A percentile compares a stretch with the other conserved stretches of the same genome.
These are phyloP conservation scores for Daktulosphaira vitifoliae DNA, from an alignment of 1,140 invertebrate species.

Conservation along the genomic window DNA sequence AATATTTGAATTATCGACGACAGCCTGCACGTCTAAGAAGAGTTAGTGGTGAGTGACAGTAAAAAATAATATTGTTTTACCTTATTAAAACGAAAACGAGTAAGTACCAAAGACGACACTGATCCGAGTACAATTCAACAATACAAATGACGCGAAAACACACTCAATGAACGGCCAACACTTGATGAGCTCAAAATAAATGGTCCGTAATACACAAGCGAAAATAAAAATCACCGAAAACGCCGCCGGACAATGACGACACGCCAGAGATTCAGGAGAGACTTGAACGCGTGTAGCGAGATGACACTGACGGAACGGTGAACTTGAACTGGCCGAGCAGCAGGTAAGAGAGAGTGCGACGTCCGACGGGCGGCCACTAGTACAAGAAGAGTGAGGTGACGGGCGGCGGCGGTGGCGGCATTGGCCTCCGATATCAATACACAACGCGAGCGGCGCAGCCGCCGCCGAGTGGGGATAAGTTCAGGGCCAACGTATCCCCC, in stretches of 20 bases:
- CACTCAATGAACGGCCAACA: background rate
- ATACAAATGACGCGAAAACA: background rate
- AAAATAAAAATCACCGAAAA: background rate
- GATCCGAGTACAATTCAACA: too few species aligned
- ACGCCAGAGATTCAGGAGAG: constrained; percentile 9
- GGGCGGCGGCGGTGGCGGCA: constrained; percentile 19
- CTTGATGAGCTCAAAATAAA: background rate
- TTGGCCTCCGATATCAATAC: constrained; percentile 32
- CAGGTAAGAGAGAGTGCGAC: constrained; percentile 32
- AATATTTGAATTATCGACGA: too few species aligned
- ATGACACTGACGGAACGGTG: constrained; percentile 30
- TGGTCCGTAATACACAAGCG: background rate
- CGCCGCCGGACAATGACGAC: background rate
- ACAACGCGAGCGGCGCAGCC: constrained; percentile 4
- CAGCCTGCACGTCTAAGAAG: too few species aligned
- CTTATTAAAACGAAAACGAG: too few species aligned
- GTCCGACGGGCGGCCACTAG: constrained; percentile 4
- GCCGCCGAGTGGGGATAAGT: constrained; percentile 32
- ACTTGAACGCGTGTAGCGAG: constrained; percentile 27
- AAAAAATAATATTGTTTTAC: too few species aligned
- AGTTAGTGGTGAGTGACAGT: too few species aligned
- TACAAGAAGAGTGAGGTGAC: background rate
- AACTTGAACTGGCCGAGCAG: constrained; percentile 29
- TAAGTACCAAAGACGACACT: too few species aligned
- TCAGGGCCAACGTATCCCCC: constrained; percentile 29